These are phyloP conservation scores for Crenichthys baileyi DNA, from an alignment of 2,797 vertebrate genomes.

Conservation along the genomic window DNA sequence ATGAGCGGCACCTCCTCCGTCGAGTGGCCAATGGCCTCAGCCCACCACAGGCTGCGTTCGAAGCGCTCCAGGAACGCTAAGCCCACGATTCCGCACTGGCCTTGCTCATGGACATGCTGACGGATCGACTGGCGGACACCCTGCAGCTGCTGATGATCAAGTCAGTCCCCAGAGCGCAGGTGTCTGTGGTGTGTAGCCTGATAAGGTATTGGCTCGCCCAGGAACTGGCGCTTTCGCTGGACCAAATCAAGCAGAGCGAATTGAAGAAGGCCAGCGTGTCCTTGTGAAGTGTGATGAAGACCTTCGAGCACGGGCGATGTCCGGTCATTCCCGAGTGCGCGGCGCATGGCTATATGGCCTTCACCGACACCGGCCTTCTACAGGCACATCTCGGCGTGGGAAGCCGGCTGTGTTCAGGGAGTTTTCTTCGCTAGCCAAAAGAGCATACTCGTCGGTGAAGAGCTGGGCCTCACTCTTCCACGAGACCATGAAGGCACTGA, in stretches of 20 bases:
- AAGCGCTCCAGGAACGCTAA: constrained; percentile 11
- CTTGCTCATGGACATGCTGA: not conserved
- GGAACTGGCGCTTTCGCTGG: accelerated
- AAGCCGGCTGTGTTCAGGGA: not conserved
- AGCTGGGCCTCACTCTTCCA: constrained; percentile 17
- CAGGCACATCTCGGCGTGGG: not conserved
- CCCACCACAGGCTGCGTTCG: not conserved
- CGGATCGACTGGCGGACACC: not conserved
- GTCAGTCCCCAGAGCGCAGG: not conserved
- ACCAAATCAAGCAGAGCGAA: not conserved
- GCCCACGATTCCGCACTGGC: constrained; percentile 7
- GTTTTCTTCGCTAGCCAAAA: constrained; percentile 3
- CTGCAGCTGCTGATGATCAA: constrained; percentile 8
- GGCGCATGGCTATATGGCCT: not conserved
- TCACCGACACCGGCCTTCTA: constrained; percentile 17
- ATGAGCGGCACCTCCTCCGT: too few relatives aligned
- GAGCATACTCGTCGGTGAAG: not conserved
- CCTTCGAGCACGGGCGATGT: constrained; percentile 13
- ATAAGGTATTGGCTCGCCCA: constrained; percentile 2
- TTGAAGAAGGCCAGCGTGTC: constrained; percentile 14
- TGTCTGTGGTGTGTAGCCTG: constrained; percentile 20
- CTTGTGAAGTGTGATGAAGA: constrained; percentile 32
- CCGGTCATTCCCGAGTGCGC: constrained; percentile 34
- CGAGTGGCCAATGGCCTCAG: too few relatives aligned
- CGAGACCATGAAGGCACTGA: constrained; percentile 7